These are phyloP conservation scores for Octodon degus DNA, from an alignment of 2,113 vertebrate species.

Conservation along the genomic window DNA sequence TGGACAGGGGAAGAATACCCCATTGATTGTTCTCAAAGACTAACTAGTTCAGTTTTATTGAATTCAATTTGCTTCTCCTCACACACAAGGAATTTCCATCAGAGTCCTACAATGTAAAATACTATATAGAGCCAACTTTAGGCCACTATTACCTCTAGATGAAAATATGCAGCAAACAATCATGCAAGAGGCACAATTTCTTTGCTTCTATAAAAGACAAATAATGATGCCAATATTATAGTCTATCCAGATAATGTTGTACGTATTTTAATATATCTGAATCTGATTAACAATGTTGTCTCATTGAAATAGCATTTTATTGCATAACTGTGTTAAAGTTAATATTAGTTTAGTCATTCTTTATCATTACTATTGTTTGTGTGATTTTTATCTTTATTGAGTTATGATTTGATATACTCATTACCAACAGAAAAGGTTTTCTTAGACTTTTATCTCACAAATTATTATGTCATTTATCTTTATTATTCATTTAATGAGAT, in stretches of 20 bases:
- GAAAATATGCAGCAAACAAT: neutral
- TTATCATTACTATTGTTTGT: neutral
- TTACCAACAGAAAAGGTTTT: neutral
- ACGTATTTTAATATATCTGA: constrained; percentile 7
- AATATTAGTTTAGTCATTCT: neutral
- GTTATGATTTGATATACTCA: neutral
- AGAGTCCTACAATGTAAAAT: neutral
- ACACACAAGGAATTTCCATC: neutral
- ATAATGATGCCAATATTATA: neutral
- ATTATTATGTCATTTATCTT: neutral
- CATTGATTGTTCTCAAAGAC: neutral
- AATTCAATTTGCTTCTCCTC: neutral
- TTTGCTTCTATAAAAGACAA: neutral
- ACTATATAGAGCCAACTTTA: neutral
- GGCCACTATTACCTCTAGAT: neutral
- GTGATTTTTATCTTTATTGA: neutral
- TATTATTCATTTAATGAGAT: neutral
- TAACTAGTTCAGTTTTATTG: neutral
- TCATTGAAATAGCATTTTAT: neutral
- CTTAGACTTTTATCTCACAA: neutral
- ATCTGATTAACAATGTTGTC: neutral
- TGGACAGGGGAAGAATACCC: neutral
- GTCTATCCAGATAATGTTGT: neutral
- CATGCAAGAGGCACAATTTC: neutral
- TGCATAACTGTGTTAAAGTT: neutral